Conservation (phyloP, 2,888 invertebrate genomes). For the Pelosia muscerda region DNA sequence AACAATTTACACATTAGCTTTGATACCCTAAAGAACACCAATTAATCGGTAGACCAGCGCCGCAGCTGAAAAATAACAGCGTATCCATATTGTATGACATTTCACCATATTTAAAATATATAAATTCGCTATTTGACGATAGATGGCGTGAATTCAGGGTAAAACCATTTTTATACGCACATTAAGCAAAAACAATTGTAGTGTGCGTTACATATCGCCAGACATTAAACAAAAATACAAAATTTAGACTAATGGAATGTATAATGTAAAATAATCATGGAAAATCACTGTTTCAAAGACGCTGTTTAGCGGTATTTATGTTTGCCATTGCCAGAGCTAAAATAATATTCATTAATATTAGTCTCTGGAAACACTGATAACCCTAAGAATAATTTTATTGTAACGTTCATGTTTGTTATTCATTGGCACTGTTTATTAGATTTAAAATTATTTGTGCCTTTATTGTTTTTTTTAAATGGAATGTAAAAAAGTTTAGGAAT, state of each 20-base stretch:
- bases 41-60: conserved; percentile 23
- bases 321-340: background rate
- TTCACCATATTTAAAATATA: background rate
- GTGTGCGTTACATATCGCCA: background rate
- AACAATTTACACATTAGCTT: conserved; percentile 29
- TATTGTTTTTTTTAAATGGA: conserved; percentile 36
- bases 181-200: background rate
- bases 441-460: conserved; percentile 37
- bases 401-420: conserved; percentile 22
- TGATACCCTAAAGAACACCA: conserved; percentile 24
- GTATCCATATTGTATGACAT: background rate
- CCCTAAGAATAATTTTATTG: conserved; percentile 1
- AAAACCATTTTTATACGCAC: background rate
- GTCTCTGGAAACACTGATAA: background rate
- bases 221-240: background rate
- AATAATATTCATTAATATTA: background rate
- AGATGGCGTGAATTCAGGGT: background rate
- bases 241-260: background rate
- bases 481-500: conserved; percentile 46
- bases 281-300: background rate
- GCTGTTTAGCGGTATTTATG: background rate
- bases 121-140: background rate
- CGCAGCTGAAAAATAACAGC: conserved; percentile 22
- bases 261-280: background rate
- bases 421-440: conserved; percentile 42